Base-by-base conservation (phyloP, 2,888 invertebrate genomes). In the Drosophila subquinaria region DNA sequence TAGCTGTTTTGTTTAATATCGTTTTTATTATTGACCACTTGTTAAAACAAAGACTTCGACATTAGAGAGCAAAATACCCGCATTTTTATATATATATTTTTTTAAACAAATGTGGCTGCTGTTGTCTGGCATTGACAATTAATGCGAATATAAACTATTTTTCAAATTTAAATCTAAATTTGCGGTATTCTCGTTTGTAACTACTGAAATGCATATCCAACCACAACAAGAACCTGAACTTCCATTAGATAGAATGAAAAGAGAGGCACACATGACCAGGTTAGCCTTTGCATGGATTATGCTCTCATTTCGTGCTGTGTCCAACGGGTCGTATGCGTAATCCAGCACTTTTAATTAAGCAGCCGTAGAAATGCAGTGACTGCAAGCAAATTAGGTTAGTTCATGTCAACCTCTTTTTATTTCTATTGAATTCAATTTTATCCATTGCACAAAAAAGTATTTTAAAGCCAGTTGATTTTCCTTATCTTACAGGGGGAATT, bases 1-100 rank as follows among this genome's bases (percentile, higher is more conserved):
- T 30, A 8, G 15, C 51, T 56, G 62, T 64, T 63, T 64, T 63
- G 47, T 52, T 53, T 35, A 33, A 33, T 13, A 42, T 45, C 43
- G 36, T 45, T 27, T 33, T 42, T 43, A 50, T 55, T 63, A 52
- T 64, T 61, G 64, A 64, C 68, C 83, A 84, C 56, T 79, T 84
- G 83, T 85, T 55, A 67, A 72, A 57, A 82, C 79, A 79, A 43
- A 43, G 40, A 57, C 75, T 50, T 30, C 51, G 23, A 38, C 35
- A 69, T 61, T 64, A 61, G 20, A 20, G 20, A 20, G 20, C 57
- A 57, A 45, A 56, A 69, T 69, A 64, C 4, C 6, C 11, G 10
- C 36, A 40, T 53, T 71, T 65, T 60, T 64, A 30, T 30, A 1
- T 30, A 5, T 27, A 5, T 27, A 1, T 30, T 8, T 61, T 42